phyloP scores from a whole-genome alignment of 2,113 vertebrate species.

The Oreochromis tanganicae region DNA sequence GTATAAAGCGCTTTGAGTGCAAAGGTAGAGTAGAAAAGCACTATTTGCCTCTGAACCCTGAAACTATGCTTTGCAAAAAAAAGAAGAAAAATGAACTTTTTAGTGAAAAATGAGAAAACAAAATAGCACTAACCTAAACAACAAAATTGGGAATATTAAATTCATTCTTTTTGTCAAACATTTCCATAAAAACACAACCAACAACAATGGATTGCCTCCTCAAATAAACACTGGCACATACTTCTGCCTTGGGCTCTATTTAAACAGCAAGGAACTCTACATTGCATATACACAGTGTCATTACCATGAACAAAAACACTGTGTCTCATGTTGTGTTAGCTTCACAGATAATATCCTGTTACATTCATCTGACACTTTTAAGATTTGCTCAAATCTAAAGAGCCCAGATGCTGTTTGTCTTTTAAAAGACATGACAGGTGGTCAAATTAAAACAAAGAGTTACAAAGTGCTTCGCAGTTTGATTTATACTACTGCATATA shows the following conservation, averaged over 20 bases:
- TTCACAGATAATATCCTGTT: neutral
- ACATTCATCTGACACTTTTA: neutral
- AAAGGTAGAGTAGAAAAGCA: too few relatives aligned
- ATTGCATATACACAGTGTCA: neutral
- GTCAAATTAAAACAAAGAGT: neutral
- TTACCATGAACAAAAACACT: neutral
- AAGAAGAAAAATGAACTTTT: neutral
- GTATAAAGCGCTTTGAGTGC: too few relatives aligned
- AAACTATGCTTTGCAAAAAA: neutral
- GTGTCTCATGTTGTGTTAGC: neutral
- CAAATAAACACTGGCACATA: neutral
- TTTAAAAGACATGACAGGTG: neutral
- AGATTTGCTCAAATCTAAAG: neutral
- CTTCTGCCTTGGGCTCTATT: neutral
- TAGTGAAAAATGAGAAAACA: neutral
- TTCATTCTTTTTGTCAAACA: neutral
- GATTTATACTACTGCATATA: neutral
- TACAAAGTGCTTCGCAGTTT: neutral
- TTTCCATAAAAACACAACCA: neutral
- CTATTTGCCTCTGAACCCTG: neutral
- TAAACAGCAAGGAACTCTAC: fast-evolving
- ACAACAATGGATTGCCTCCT: neutral
- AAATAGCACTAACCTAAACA: neutral
- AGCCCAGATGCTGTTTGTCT: neutral
- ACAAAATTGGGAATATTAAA: neutral